Evolutionary conservation across 2,113 vertebrate genomes (phyloP), one percentile per base, ranked within the genome.

Genomic region (Paradisaea rubra): DNA sequence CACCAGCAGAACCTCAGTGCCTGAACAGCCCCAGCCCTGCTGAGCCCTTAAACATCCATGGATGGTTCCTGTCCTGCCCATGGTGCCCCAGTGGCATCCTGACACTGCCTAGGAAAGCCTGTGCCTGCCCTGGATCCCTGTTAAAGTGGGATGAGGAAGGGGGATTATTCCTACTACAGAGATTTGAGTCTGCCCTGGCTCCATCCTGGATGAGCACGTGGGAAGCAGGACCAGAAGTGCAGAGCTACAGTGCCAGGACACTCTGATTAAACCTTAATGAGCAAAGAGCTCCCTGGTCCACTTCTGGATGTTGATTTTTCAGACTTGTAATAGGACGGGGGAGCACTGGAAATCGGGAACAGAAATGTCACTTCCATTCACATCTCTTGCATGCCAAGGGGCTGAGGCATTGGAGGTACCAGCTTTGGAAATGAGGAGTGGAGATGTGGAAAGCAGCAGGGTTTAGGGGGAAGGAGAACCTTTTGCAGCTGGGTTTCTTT

Each of bases 151-250:
- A 11, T 9, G 15, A 57, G 11, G 39, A 49, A 65, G 42, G 37
- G 49, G 49, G 9, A 15, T 70, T 80, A 30, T 61, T 89, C 49
- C 37, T 31, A 1, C 28, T 6, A 0, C 28, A n/a, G 60, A 66
- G 47, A 28, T n/a, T 28, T 44, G 42, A 28, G 33, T 13, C 31
- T 66, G 64, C 19, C 59, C 65, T 44, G 54, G 24, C 37, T 78
- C 4, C 3, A 39, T 56, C 45, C 53, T 25, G 52, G 27, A 4
- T 13, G 54, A 69, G 63, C 22, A 27, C 0, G 0, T 10, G 49
- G 72, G 30, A 35, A 45, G 23, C 23, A 57, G 66, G 61, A 49
- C 11, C 61, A 81, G 45, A 21, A 6, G 20, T 11, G 28, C 6
- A 33, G 49, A 86, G 19, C 15, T 15, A 0, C 41, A 23, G 53